Evolutionary conservation across 2,888 invertebrate species (phyloP).

Genomic region (Polydrusus tereticollis): DNA sequence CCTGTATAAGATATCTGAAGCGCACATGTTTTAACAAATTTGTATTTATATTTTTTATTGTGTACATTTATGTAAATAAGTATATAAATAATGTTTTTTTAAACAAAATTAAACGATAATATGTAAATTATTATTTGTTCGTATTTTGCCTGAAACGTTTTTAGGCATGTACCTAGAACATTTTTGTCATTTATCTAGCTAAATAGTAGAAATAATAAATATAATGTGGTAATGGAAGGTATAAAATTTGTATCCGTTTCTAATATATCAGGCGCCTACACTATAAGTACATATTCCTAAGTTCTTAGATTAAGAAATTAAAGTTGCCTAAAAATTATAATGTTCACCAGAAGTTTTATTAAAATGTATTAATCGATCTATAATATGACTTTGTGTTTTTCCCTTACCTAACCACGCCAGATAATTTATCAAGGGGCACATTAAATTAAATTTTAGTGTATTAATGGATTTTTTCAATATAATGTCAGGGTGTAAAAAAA

Average conservation of each 20-base stretch:
- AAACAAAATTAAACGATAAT: background rate
- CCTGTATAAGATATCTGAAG: slow-evolving; percentile 25
- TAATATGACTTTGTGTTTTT: background rate
- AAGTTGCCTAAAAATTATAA: slow-evolving; percentile 44
- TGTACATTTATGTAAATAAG: slow-evolving; percentile 52
- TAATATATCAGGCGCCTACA: slow-evolving; percentile 23
- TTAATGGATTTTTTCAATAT: no score
- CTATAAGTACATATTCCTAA: slow-evolving; percentile 10
- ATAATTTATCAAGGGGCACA: no score
- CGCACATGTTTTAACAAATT: slow-evolving; percentile 15
- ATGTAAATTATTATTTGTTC: slow-evolving; percentile 1
- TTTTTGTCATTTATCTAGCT: slow-evolving; percentile 3
- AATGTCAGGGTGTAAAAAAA: no score
- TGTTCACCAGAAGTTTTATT: slow-evolving; percentile 44
- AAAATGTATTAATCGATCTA: slow-evolving; percentile 42
- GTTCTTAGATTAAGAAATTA: slow-evolving; percentile 28
- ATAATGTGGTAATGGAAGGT: background rate
- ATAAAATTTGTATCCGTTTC: slow-evolving; percentile 3
- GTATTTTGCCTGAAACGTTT: background rate
- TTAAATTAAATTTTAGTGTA: no score
- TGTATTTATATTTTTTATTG: slow-evolving; percentile 27
- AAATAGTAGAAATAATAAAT: background rate
- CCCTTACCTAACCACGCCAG: no score
- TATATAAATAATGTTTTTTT: slow-evolving; percentile 22
- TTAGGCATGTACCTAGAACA: background rate